Evolutionary conservation across 2,113 vertebrate genomes (phyloP).

Genomic region (Oryctolagus cuniculus): mOryCun1.1 NC_091443.1:11015001-11015500

Average conservation of each 20-base stretch:
- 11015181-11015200: background rate
- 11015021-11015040: too few species aligned
- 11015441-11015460: too few species aligned
- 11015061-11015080: too few species aligned
- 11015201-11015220: constrained; percentile 45
- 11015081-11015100: background rate
- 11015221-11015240: background rate
- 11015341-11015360: background rate
- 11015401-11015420: background rate
- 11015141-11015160: background rate
- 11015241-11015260: background rate
- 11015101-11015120: background rate
- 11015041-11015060: too few species aligned
- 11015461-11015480: background rate
- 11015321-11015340: background rate
- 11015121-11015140: background rate
- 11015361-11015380: background rate
- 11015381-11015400: background rate
- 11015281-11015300: background rate
- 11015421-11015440: background rate
- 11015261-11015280: background rate
- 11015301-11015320: background rate
- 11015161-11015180: background rate
- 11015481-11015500: background rate
- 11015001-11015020: too few species aligned